Base-by-base conservation (phyloP, 2,113 vertebrate species). In the Pteropus alecto region DNA sequence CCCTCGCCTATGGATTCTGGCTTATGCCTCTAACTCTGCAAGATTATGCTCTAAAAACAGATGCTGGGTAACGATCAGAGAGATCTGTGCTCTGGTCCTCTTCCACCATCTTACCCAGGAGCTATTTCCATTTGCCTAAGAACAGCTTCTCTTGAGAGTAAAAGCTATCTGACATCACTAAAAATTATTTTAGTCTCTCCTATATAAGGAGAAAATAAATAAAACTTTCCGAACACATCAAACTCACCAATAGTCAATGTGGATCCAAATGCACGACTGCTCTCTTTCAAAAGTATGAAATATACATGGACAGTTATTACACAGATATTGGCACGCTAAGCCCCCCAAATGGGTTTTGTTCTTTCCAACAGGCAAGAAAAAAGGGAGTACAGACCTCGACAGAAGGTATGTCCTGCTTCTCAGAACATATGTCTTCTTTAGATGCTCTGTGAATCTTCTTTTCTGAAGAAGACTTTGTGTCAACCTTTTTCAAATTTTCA, bases 401-500 rank as follows among this genome's bases (percentile, higher is more conserved):
- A 71, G 97, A 95, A 93, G 94, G 30, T 12, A 96, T 4, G 67
- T 98, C 98, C 71, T 98, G 98, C 96, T 98, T 99, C 93, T 96
- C 60, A 2, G 97, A 98, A 97, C 98, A 98, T 21, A 43, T 33
- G 7, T 98, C 98, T 83, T 99, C 98, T 97, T 98, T 99, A 87
- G 97, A 60, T 15, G 91, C 96, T 93, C 95, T 98, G 93, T 96
- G 98, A 48, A 95, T 95, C 94, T 97, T 98, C 98, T 98, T 99
- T 91, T 98, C 98, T 12, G 85, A 97, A 61, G 98, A 97, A 96
- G 98, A 88, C 77, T 98, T 98, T 87, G 97, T 22, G 38, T 98
- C 97, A 84, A 95, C 86, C 84, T 98, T 99, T 98, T 98, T 99
- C 84, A 98, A 97, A 92, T 96, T 96, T 95, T 99, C 99, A 95